Evolutionary conservation across 2,888 invertebrate genomes (phyloP), one percentile per base, ranked within the genome.

Genomic region (Hydroisotoma schaefferi): DNA sequence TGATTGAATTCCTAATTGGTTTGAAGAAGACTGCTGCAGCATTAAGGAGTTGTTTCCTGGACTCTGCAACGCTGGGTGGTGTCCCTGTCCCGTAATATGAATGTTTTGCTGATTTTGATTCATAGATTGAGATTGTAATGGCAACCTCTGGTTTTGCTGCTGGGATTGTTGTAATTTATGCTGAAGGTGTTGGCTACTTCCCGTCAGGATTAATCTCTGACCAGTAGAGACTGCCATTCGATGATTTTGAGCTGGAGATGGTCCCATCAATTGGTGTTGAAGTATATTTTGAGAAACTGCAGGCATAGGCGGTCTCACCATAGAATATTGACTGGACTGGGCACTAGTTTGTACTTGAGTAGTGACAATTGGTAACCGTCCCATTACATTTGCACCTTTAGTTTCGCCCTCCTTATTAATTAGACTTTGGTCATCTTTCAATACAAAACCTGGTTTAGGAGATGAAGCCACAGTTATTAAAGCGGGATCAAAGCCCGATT

Each of bases 401-500:
- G 40, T 15, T n/a, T n/a, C n/a, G n/a, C n/a, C n/a, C n/a, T n/a
- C n/a, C n/a, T n/a, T n/a, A n/a, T n/a, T n/a, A n/a, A n/a, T n/a
- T n/a, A n/a, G n/a, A 18, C 40, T 40, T 33, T 10, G 15, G n/a
- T 15, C 40, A 18, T 10, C 33, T 40, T 15, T 5, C 8, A 15
- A 5, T 40, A 15, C 40, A 15, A 40, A 40, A 40, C 20, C n/a
- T 5, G 5, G 5, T 40, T 40, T 40, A 22, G 44, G 27, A 22
- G 40, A 15, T 18, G 37, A 46, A 5, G 54, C 25, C 6, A 33
- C n/a, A 22, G 52, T 54, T 10, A 66, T 10, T n/a, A 69, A 57
- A 6, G 29, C 25, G 1, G 73, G 73, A 55, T 73, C 63, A 59
- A 69, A 73, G 8, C 52, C 46, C 1, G 28, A 18, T 38, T 66